phyloP scores from a whole-genome alignment of 2,888 invertebrate species.

The Cynaeus angustus region DNA sequence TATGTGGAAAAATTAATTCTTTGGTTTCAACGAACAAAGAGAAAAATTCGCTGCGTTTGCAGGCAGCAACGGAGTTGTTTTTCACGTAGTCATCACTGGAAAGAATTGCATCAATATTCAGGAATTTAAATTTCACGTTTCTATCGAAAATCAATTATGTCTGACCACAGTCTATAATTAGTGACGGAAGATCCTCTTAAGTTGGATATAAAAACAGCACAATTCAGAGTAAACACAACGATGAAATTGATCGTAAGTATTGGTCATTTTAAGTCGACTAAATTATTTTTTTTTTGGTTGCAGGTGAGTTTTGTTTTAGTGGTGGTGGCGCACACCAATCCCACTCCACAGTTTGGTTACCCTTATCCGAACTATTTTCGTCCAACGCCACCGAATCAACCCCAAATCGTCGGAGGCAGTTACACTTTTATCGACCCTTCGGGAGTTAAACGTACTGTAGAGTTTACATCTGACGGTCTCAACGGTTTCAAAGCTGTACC shows the following conservation, averaged over 20 bases:
- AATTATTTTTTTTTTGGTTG: neutral
- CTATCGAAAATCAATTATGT: conserved; percentile 1
- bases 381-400: neutral
- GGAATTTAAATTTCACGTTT: neutral
- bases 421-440: conserved; percentile 68
- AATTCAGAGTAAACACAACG: neutral
- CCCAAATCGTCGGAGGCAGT: conserved; percentile 60
- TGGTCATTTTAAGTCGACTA: neutral
- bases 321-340: neutral
- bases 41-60: no score
- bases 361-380: neutral
- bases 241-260: conserved; percentile 6
- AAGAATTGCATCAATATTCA: neutral
- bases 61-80: no score
- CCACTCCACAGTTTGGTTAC: neutral
- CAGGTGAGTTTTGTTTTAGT: neutral
- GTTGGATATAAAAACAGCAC: neutral
- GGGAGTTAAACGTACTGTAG: conserved; percentile 6
- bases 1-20: conserved; percentile 28
- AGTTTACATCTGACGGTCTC: conserved; percentile 6
- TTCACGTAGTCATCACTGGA: no score
- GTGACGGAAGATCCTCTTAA: neutral
- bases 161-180: conserved; percentile 5
- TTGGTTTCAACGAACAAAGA: neutral
- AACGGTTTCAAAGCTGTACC: conserved; percentile 23